Base-by-base conservation (phyloP, 2,888 invertebrate species). In the Monopis laevigella region DNA sequence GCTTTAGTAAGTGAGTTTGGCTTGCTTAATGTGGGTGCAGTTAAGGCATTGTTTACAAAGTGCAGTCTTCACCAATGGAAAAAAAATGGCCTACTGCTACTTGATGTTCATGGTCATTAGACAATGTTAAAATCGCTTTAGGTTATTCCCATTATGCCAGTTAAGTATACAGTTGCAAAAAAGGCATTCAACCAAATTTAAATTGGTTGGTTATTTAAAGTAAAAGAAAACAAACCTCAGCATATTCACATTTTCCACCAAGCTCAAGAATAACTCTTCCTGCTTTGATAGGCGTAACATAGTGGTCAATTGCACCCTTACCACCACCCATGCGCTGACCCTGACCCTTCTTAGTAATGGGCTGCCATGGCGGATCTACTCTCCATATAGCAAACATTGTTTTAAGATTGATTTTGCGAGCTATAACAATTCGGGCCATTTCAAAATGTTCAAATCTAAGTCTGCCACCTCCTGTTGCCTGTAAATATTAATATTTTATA, bases 291-390 rank as follows among this genome's bases (percentile, higher is more conserved):
- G 99, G 99, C 1, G 96, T 95, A 0, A 92, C 93, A 65, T 97
- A 99, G 67, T 96, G 94, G 61, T 97, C 90, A 44, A 99, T 96
- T 1, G 88, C 82, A 5, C 94, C 96, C 83, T 99, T 99, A 10
- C 98, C 98, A 48, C 96, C 96, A 6, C 98, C 98, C 93, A 97
- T 94, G 53, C 95, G 82, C 49, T 90, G 88, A 0, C 98, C 98
- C 64, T 89, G 89, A 0, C 93, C 92, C 64, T 93, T 93, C 65
- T 90, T 93, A 0, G 94, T 93, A 7, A 96, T 73, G 0, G 98
- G 92, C 57, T 98, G 96, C 98, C 98, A 99, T 0, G 98, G 97
- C 0, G 94, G 82, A 54, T 96, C 95, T 0, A 99, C 81, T 53
- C 99, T 83, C 97, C 98, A 99, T 19, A 94, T 81, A 0, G 96